phyloP scores from a whole-genome alignment of 1,140 invertebrate species.

The Drosophila seguyi region DNA sequence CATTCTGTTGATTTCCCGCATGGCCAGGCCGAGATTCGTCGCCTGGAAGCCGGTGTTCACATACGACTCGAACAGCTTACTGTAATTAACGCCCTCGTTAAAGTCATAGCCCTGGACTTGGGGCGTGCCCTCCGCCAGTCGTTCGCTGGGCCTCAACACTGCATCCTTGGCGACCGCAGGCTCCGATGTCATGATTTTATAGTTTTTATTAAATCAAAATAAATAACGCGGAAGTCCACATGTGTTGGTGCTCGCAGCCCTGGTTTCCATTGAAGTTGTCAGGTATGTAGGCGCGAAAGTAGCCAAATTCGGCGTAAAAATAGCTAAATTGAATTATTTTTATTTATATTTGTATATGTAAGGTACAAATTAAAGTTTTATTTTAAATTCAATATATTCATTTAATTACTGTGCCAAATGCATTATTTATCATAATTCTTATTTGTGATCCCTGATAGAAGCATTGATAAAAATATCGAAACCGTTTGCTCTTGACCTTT shows the following conservation, averaged over 20 bases:
- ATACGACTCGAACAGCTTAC: constrained; percentile 93
- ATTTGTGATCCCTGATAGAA: no score
- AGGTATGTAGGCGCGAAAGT: background rate
- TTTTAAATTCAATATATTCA: no score
- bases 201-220: constrained; percentile 33
- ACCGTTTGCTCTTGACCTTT: background rate
- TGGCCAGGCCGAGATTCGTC: constrained; percentile 96
- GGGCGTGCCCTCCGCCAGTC: constrained; percentile 88
- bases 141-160: constrained; percentile 88
- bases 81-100: constrained; percentile 95
- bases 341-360: no score
- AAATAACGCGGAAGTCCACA: constrained; percentile 45
- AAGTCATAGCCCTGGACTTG: constrained; percentile 95
- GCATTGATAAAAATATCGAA: no score
- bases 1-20: constrained; percentile 97
- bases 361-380: no score
- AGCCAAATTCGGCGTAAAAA: background rate
- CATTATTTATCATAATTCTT: no score
- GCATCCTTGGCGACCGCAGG: constrained; percentile 88
- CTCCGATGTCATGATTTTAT: constrained; percentile 70
- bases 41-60: constrained; percentile 97
- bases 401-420: no score
- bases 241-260: constrained; percentile 29
- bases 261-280: constrained; percentile 12
- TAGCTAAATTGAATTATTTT: background rate